phyloP scores from a whole-genome alignment of 1,140 invertebrate genomes.

The Aplysia californica region DNA sequence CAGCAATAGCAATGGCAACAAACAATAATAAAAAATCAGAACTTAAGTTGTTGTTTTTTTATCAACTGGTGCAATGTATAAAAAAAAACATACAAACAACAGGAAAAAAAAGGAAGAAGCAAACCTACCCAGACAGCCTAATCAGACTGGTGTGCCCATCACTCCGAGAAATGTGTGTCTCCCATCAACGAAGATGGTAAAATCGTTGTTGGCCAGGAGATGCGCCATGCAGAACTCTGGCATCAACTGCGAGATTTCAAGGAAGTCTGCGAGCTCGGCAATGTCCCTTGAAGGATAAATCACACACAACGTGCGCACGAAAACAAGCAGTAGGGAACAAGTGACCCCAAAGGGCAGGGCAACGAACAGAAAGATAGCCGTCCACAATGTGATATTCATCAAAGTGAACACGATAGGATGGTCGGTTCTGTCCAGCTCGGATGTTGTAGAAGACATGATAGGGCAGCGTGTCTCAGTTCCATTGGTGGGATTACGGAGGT shows the following conservation, averaged over 20 bases:
- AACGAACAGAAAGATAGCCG: neutral
- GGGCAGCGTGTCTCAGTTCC: too few species aligned
- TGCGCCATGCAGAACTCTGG: slow-evolving; percentile 5
- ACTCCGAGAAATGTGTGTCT: neutral
- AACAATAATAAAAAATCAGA: too few species aligned
- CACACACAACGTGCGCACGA: neutral
- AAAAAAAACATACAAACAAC: too few species aligned
- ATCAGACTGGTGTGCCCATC: neutral
- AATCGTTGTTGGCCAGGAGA: neutral
- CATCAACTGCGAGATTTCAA: slow-evolving; percentile 10
- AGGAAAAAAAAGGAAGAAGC: too few species aligned
- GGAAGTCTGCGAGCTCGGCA: neutral
- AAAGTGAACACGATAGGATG: neutral
- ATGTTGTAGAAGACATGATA: neutral
- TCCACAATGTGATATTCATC: slow-evolving; percentile 1
- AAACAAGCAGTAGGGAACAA: neutral
- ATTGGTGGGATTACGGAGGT: too few species aligned
- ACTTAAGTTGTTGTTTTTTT: too few species aligned
- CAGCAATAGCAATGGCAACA: too few species aligned
- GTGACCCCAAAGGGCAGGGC: slow-evolving; percentile 17
- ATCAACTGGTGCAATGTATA: too few species aligned
- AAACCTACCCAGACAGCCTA: too few species aligned
- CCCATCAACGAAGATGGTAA: neutral
- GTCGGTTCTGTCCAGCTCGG: neutral
- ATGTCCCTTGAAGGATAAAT: neutral